phyloP scores from a whole-genome alignment of 2,888 invertebrate genomes.

The Uloborus plumipes region DNA sequence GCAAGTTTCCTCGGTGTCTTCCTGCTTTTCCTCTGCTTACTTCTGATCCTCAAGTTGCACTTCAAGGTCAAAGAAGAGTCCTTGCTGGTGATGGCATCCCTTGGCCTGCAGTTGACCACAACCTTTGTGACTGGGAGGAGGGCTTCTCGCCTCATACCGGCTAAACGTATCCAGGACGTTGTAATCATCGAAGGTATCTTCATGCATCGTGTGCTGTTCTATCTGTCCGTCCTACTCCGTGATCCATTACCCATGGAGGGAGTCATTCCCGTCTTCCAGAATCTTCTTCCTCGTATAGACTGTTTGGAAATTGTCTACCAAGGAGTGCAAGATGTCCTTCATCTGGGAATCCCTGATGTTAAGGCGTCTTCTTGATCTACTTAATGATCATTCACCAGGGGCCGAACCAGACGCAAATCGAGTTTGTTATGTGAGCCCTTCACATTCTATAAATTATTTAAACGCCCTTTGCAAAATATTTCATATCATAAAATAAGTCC shows the following conservation, averaged over 20 bases:
- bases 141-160: slow-evolving; percentile 66
- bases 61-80: slow-evolving; percentile 66
- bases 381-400: no score
- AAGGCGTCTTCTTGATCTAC: no score
- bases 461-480: no score
- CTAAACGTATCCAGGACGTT: slow-evolving; percentile 66
- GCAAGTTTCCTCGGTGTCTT: slow-evolving; percentile 42
- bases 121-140: slow-evolving; percentile 66
- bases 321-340: slow-evolving; percentile 45
- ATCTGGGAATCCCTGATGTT: no score
- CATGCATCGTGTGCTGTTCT: slow-evolving; percentile 67
- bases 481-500: no score
- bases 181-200: slow-evolving; percentile 68
- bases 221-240: slow-evolving; percentile 66
- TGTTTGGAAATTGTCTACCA: slow-evolving; percentile 54
- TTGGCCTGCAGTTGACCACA: slow-evolving; percentile 67
- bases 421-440: no score
- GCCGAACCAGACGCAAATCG: no score
- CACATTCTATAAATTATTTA: no score
- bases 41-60: slow-evolving; percentile 50
- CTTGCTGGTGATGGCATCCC: slow-evolving; percentile 65
- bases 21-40: slow-evolving; percentile 28
- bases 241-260: slow-evolving; percentile 38
- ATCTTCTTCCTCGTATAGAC: slow-evolving; percentile 56
- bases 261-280: slow-evolving; percentile 50